Evolutionary conservation across 2,797 vertebrate species (phyloP).

Genomic region (Acropternis orthonyx): DNA sequence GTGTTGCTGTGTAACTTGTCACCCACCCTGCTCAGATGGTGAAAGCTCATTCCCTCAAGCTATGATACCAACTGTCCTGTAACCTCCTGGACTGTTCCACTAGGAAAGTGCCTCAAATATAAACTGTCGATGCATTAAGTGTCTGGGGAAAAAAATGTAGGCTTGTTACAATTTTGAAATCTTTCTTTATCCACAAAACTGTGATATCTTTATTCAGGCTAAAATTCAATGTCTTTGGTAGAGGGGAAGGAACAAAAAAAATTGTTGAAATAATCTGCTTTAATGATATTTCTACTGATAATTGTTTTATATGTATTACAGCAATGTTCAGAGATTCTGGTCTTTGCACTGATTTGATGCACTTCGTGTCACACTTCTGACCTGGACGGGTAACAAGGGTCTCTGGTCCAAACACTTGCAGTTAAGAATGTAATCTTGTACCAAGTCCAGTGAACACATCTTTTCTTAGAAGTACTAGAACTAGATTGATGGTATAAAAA

Average conservation of each 20-base stretch:
- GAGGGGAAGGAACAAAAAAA: not conserved
- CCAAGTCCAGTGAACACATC: fast-evolving
- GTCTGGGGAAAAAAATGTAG: not conserved
- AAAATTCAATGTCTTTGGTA: not conserved
- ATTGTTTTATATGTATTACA: not conserved
- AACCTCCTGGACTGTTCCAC: not conserved
- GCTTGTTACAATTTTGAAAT: not conserved
- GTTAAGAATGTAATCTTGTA: not conserved
- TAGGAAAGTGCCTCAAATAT: too few species aligned
- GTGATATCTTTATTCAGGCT: not conserved
- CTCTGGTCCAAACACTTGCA: not conserved
- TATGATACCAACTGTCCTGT: not conserved
- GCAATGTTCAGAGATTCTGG: not conserved
- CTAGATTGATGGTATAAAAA: not conserved
- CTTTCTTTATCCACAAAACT: not conserved
- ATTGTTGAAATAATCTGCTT: not conserved
- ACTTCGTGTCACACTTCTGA: fast-evolving
- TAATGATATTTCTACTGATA: not conserved
- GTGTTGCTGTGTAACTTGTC: constrained; percentile 54
- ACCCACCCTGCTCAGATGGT: not conserved
- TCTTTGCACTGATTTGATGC: not conserved
- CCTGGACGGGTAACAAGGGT: fast-evolving
- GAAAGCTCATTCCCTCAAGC: not conserved
- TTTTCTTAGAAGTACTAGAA: not conserved
- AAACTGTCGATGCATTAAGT: not conserved